Base-by-base conservation (phyloP, 64 coral and sea anemone species). In the Exaiptasia diaphana region DNA sequence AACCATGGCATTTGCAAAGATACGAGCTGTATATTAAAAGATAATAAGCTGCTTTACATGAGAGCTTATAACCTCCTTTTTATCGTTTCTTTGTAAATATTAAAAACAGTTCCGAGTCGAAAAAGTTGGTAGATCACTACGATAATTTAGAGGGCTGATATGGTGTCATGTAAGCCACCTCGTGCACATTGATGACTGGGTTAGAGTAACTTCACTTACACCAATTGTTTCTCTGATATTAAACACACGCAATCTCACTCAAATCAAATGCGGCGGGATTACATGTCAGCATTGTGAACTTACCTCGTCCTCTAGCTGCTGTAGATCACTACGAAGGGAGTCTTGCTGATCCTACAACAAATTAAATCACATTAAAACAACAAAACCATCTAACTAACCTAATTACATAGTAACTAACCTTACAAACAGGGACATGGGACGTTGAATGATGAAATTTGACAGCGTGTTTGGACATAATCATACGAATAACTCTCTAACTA, bases 251-350 rank as follows among this genome's bases (percentile, higher is more conserved):
- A 52, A n/a, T 12, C 49, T 12, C 49, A 52, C 49, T 52, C 49
- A 12, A 52, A 52, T 12, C 10, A 12, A 52, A 52, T n/a, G 10
- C n/a, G n/a, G 49, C 49, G n/a, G n/a, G 49, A 10, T 52, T 52
- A 12, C 10, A 52, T 12, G 49, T 52, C 10, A n/a, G 10, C 49
- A 52, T n/a, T 10, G n/a, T 52, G n/a, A 52, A 43, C 35, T 57
- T 57, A 95, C 91, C 80, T 89, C 91, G 49, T 88, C 69, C 74
- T 95, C 91, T 28, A 95, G 74, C 24, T 89, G 76, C 39, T 71
- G 75, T 49, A 95, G 74, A 43, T 95, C 91, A 78, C 74, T 80
- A 14, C 86, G 73, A 30, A 95, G 82, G 6, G 80, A 85, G 39
- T 95, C 80, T 46, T 80, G 61, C 57, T 73, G 64, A 61, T 67